Conservation (phyloP, 2,888 invertebrate species). For the Mamestra brassicae region DNA sequence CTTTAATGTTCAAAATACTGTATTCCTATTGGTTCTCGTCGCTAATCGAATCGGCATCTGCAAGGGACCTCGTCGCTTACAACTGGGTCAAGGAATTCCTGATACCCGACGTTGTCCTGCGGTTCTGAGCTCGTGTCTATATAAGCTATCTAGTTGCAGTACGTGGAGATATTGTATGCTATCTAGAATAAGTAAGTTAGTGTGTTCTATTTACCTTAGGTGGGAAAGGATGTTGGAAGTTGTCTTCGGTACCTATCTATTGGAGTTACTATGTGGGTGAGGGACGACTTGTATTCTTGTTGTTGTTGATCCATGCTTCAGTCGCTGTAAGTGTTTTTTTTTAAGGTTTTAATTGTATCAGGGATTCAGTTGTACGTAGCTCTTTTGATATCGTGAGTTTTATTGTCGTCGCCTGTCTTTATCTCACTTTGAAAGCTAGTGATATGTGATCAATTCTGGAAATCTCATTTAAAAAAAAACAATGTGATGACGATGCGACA, state of each 20-base stretch:
- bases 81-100: slow-evolving; percentile 65
- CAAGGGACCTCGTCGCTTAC: slow-evolving; percentile 40
- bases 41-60: slow-evolving; percentile 36
- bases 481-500: too few species aligned
- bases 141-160: slow-evolving; percentile 21
- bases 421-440: too few species aligned
- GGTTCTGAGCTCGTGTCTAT: slow-evolving; percentile 27
- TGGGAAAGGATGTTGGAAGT: background rate
- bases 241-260: background rate
- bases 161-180: slow-evolving; percentile 7
- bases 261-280: background rate
- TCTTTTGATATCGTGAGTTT: background rate
- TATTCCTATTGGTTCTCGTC: slow-evolving; percentile 26
- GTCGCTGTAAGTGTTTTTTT: background rate
- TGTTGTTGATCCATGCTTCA: background rate
- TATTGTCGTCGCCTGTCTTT: too few species aligned
- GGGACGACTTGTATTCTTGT: background rate
- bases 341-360: background rate
- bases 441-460: too few species aligned
- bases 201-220: slow-evolving; percentile 19
- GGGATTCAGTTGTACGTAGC: too few species aligned
- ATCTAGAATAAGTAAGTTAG: background rate
- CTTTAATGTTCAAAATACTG: slow-evolving; percentile 7
- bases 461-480: too few species aligned
- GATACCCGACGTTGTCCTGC: slow-evolving; percentile 51